Evolutionary conservation across 2,888 invertebrate species (phyloP).

Genomic region (Metopia argyrocephala): DNA sequence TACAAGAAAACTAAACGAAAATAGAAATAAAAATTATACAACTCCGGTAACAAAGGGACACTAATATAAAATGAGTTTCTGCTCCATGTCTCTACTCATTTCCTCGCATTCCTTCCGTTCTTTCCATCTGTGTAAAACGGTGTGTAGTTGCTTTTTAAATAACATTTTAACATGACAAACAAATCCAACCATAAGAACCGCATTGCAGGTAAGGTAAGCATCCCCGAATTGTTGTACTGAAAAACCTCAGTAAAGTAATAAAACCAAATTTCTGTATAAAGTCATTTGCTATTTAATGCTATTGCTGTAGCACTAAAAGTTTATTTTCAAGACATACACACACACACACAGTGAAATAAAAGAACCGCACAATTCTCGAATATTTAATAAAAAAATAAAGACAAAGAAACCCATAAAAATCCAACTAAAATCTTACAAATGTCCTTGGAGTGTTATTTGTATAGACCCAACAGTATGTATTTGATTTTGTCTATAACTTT

Average conservation of each 20-base stretch:
- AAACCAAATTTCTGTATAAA: slow-evolving; percentile 51
- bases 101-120: background rate
- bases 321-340: background rate
- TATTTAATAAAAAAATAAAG: background rate
- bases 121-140: background rate
- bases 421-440: slow-evolving; percentile 4
- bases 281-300: slow-evolving; percentile 25
- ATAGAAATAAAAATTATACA: background rate
- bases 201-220: slow-evolving; percentile 63
- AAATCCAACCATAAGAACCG: slow-evolving; percentile 57
- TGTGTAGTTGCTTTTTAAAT: slow-evolving; percentile 38
- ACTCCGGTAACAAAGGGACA: slow-evolving; percentile 31
- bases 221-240: slow-evolving; percentile 35
- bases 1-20: background rate
- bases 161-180: slow-evolving; percentile 59
- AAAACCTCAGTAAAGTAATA: slow-evolving; percentile 62
- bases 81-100: background rate
- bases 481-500: background rate
- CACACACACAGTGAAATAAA: slow-evolving; percentile 1
- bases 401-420: slow-evolving; percentile 7
- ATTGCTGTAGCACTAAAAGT: background rate
- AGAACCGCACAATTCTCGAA: background rate
- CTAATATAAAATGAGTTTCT: slow-evolving; percentile 38
- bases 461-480: slow-evolving; percentile 9
- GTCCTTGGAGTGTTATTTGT: slow-evolving; percentile 33